Evolutionary conservation across 2,797 vertebrate genomes (phyloP), one percentile per base, ranked within the genome.

Genomic region (Gorsachius magnificus): DNA sequence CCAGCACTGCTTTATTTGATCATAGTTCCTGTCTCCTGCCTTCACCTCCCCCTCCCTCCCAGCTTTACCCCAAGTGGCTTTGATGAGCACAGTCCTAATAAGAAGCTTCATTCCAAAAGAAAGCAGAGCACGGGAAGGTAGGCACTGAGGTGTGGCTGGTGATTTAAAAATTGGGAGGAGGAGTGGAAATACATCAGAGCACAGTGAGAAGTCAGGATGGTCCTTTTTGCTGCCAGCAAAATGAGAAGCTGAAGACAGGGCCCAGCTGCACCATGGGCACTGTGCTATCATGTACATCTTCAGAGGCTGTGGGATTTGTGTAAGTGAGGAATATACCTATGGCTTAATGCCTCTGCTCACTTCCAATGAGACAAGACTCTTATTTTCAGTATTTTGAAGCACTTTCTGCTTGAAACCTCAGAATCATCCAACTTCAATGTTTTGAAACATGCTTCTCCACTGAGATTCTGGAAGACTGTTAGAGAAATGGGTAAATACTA

Each of bases 101-200:
- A 89, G 65, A 81, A 50, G 41, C 56, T 93, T 91, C 83, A 82
- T 87, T 94, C 68, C 90, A 66, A 90, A 91, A 85, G 35, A 76
- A 95, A 94, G 71, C 57, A 57, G 70, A 20, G 86, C 53, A 71
- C 56, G 29, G 69, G 89, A 81, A 91, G n/a, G 50, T 3, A 83
- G 46, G 87, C 22, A 43, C 36, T 56, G 65, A 89, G 79, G 91
- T 91, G 90, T 84, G 91, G 83, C 56, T 91, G 53, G 36, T 60
- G 77, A 75, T 83, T 85, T 58, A 78, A 71, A 60, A 74, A 53
- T 5, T 46, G 53, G 51, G 66, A 82, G 45, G 51, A 89, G 36
- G 16, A 64, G 29, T 41, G 51, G 46, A 56, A 86, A 80, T 3
- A 3, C 26, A 29, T 81, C n/a, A 31, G 63, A n/a, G 38, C 77